phyloP scores from a whole-genome alignment of 2,797 vertebrate genomes.

The Echiichthys vipera region DNA sequence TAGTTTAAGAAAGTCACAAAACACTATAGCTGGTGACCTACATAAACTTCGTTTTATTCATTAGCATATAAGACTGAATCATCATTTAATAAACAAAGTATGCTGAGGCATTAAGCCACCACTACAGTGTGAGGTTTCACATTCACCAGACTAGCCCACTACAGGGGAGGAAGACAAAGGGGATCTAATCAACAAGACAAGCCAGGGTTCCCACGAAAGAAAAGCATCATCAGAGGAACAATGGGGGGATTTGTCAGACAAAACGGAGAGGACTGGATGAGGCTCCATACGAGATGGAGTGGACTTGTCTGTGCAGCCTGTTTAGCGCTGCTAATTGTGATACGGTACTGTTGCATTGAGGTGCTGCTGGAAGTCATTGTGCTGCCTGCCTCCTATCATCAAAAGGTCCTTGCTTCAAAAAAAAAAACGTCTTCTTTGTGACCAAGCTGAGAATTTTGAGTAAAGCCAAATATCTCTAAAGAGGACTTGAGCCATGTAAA shows the following conservation, averaged over 20 bases:
- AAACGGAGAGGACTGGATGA: constrained; percentile 85
- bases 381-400: constrained; percentile 83
- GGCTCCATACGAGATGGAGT: constrained; percentile 84
- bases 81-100: constrained; percentile 78
- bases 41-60: constrained; percentile 69
- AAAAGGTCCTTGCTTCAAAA: constrained; percentile 81
- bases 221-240: constrained; percentile 86
- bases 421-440: constrained; percentile 71
- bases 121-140: constrained; percentile 80
- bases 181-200: constrained; percentile 87
- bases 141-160: constrained; percentile 81
- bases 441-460: constrained; percentile 69
- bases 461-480: constrained; percentile 71
- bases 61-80: constrained; percentile 63
- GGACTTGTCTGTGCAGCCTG: constrained; percentile 82
- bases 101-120: constrained; percentile 81
- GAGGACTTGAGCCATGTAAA: constrained; percentile 38
- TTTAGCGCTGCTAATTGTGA: constrained; percentile 85
- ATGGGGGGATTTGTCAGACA: constrained; percentile 86
- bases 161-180: constrained; percentile 85
- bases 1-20: constrained; percentile 34
- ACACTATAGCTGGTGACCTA: constrained; percentile 54
- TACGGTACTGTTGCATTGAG: constrained; percentile 84
- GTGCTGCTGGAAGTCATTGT: constrained; percentile 85
- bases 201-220: constrained; percentile 86